Percentiles rank a stretch among this genome's conserved stretches.
phyloP scores from a whole-genome alignment of 2,888 invertebrate species.

The Synergus umbraculus region DNA sequence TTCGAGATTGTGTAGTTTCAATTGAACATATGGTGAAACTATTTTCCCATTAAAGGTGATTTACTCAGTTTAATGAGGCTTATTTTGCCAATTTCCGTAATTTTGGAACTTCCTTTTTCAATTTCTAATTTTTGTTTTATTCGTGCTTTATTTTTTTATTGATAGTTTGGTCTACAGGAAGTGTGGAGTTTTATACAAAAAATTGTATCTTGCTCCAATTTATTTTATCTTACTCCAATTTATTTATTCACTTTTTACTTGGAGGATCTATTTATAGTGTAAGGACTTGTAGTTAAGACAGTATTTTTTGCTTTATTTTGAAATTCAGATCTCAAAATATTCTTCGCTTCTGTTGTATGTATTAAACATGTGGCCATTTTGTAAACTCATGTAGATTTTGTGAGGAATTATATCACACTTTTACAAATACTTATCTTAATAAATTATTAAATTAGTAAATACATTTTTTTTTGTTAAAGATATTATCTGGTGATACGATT shows the following conservation, averaged over 20 bases:
- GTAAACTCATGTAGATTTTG: background rate
- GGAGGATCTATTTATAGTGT: conserved; percentile 5
- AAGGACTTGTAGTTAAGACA: background rate
- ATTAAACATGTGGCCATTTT: background rate
- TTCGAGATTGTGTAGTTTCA: background rate
- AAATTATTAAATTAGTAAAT: background rate
- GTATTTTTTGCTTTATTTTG: background rate
- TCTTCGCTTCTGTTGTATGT: background rate
- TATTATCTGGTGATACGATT: conserved; percentile 97
- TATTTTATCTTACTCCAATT: background rate
- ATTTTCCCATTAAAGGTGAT: background rate
- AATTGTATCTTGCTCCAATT: background rate
- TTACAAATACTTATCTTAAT: conserved; percentile 37
- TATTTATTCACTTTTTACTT: background rate
- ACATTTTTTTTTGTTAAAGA: conserved; percentile 76
- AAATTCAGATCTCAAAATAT: conserved; percentile 18
- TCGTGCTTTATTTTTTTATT: conserved; percentile 14
- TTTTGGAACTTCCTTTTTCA: background rate
- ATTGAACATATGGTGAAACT: conserved; percentile 32
- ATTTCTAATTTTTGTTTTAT: background rate
- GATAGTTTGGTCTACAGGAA: conserved; percentile 1
- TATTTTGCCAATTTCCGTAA: background rate
- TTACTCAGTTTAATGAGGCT: background rate
- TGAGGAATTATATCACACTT: conserved; percentile 23
- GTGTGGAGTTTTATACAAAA: background rate